phyloP scores from a whole-genome alignment of 2,888 invertebrate species.

The Heliconius ethilla region DNA sequence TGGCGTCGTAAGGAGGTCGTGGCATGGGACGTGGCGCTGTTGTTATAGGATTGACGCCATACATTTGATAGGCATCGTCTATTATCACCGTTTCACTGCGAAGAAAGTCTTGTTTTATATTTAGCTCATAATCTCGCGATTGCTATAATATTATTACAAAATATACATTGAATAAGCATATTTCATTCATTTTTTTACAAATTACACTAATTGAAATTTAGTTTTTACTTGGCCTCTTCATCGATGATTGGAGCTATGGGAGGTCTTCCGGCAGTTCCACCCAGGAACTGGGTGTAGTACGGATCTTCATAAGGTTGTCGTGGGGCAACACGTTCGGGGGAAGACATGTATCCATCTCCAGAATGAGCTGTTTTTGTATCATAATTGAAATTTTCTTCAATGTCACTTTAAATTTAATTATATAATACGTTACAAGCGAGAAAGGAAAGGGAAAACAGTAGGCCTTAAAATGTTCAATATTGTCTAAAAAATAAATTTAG shows the following conservation, averaged over 20 bases:
- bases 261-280: conserved; percentile 84
- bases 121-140: background rate
- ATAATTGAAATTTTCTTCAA: background rate
- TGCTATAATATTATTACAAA: background rate
- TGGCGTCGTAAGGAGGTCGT: conserved; percentile 70
- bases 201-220: background rate
- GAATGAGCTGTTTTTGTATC: conserved; percentile 56
- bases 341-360: conserved; percentile 90
- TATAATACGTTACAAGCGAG: background rate
- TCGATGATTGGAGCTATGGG: conserved; percentile 94
- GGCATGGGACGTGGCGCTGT: conserved; percentile 70
- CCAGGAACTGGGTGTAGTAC: conserved; percentile 90
- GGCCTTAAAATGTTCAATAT: background rate
- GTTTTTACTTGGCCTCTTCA: conserved; percentile 88
- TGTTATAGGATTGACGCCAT: conserved; percentile 63
- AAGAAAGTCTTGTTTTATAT: conserved; percentile 22
- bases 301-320: conserved; percentile 92
- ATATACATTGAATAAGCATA: background rate
- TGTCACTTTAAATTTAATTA: background rate
- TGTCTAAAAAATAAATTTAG: background rate
- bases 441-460: background rate
- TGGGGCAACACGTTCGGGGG: conserved; percentile 89
- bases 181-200: background rate
- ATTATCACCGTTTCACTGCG: conserved; percentile 68
- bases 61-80: conserved; percentile 73